These are phyloP conservation scores for Muscicapa adusta DNA, from an alignment of 2,113 vertebrate species.

Conservation along the genomic window DNA sequence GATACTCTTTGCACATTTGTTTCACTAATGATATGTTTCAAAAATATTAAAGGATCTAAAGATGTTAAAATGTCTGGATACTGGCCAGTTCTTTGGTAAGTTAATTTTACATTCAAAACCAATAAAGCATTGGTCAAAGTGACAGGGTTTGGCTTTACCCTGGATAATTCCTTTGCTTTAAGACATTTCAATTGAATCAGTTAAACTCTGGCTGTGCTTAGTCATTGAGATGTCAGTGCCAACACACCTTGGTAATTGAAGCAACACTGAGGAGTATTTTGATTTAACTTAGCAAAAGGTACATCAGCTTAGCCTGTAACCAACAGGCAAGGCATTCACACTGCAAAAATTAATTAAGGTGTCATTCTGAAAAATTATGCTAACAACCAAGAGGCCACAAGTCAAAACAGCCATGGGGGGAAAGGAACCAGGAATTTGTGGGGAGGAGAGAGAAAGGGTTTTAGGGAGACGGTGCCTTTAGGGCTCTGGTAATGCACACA, in stretches of 20 bases:
- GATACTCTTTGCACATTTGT: neutral
- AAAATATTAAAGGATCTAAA: neutral
- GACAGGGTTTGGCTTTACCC: slow-evolving; percentile 32
- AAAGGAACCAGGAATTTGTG: neutral
- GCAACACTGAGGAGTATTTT: slow-evolving; percentile 10
- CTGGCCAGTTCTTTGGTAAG: slow-evolving; percentile 8
- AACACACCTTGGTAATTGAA: slow-evolving; percentile 40
- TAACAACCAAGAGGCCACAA: neutral
- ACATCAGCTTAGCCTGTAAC: neutral
- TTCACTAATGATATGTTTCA: neutral
- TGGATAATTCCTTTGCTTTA: slow-evolving; percentile 57
- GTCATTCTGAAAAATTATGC: neutral
- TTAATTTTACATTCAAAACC: slow-evolving; percentile 58
- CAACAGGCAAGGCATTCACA: neutral
- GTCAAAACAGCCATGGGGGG: neutral
- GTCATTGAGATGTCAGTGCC: slow-evolving; percentile 6
- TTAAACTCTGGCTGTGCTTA: slow-evolving; percentile 46
- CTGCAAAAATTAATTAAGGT: neutral
- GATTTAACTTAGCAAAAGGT: slow-evolving; percentile 27
- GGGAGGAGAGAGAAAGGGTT: neutral
- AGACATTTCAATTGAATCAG: slow-evolving; percentile 63
- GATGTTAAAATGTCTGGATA: neutral
- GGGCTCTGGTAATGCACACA: neutral
- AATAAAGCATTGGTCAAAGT: slow-evolving; percentile 33
- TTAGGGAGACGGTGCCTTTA: neutral